Evolutionary conservation across 2,113 vertebrate genomes (phyloP), one percentile per base, ranked within the genome.

Genomic region (Corydoras maculifer): DNA sequence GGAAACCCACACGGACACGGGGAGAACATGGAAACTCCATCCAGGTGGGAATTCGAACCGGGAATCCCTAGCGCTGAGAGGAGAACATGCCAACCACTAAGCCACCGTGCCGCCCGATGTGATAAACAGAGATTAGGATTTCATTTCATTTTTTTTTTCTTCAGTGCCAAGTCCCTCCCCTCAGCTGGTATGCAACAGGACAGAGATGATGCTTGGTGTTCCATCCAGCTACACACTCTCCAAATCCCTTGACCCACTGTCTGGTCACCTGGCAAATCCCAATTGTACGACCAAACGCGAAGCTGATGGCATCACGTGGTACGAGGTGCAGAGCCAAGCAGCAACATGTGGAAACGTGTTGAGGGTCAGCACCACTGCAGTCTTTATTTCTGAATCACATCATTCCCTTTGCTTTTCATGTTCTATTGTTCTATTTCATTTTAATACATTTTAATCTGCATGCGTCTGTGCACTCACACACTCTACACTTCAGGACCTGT

Each of bases 311-410:
- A 55, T 62, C 0, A 68, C 85, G 53, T 86, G 85, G 86, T 87
- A 85, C 8, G 69, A 81, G 77, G 80, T 82, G 25, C 65, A 68
- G 3, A 60, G 68, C 5, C 61, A 0, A 0, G 65, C 65, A 9
- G 79, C 72, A 5, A 58, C 65, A 58, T 88, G 86, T 76, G 87
- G 86, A 71, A 88, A 83, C 65, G 66, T 6, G 18, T 59, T 82
- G 64, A 84, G 0, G 83, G 86, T 88, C 78, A 81, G 68, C 8
- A 68, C 59, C 11, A 12, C 13, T 53, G 32, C 32, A 35, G 32
- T 35, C 3, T 35, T 35, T 35, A 35, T 35, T 35, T 35, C 7
- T 35, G 32, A 4, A 35, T 7, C 35, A 43, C 35, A 35, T 43
- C 2, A 43, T 43, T 43, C 35, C 7, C 7, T 43, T 43, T 43